Evolutionary conservation across 1,140 invertebrate species (phyloP).

Genomic region (Stratiolaelaps scimitus): DNA sequence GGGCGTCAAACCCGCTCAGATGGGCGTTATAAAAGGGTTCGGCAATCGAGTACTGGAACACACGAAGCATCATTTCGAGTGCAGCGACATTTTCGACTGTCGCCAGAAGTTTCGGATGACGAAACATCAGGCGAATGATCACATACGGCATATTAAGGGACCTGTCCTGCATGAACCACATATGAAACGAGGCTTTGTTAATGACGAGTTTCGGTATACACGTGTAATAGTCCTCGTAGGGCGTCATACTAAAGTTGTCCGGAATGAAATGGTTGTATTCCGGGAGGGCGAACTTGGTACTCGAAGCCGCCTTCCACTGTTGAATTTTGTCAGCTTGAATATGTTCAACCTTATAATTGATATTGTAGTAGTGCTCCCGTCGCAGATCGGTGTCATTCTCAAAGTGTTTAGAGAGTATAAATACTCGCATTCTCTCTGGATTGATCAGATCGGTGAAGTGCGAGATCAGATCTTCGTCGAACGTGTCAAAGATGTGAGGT

Average conservation of each 20-base stretch:
- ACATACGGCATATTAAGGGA: slow-evolving; percentile 1
- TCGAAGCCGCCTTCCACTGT: background rate
- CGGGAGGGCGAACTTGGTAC: slow-evolving; percentile 2
- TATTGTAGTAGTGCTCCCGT: background rate
- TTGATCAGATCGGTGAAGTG: background rate
- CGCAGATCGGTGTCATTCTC: background rate
- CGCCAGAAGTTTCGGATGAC: background rate
- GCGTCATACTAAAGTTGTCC: background rate
- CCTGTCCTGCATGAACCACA: slow-evolving; percentile 26
- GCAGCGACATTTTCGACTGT: background rate
- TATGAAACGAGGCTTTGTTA: slow-evolving; percentile 5
- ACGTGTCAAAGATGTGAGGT: background rate
- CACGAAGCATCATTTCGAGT: slow-evolving; percentile 9
- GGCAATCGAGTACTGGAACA: background rate
- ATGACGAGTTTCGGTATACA: slow-evolving; percentile 4
- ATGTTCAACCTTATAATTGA: background rate
- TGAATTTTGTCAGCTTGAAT: background rate
- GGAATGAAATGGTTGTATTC: background rate
- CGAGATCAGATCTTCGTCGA: slow-evolving; percentile 3
- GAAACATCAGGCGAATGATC: background rate
- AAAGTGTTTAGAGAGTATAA: background rate
- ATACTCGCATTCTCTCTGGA: background rate
- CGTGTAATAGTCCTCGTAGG: background rate
- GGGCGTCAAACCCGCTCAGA: background rate
- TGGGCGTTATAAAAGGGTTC: slow-evolving; percentile 18